Conservation (phyloP, 2,113 vertebrate genomes). For the Emydura subglobosa region DNA sequence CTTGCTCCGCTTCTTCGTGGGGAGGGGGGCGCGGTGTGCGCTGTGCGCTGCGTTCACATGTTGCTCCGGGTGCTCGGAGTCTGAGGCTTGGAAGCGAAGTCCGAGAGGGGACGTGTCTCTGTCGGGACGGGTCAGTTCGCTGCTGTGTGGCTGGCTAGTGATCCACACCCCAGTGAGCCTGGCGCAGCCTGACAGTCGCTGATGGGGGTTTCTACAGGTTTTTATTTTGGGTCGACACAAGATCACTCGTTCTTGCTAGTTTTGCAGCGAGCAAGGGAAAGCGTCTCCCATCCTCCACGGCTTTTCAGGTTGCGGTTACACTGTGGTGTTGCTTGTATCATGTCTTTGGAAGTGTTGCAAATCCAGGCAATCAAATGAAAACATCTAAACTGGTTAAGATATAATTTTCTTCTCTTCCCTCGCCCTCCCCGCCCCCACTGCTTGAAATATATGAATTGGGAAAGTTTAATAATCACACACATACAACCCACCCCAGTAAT, state of each 20-base stretch:
- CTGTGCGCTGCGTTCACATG: background rate
- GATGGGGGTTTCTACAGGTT: background rate
- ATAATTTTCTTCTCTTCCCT: background rate
- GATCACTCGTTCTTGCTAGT: background rate
- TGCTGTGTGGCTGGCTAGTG: background rate
- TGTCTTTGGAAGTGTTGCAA: background rate
- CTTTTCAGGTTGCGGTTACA: background rate
- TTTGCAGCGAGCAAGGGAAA: background rate
- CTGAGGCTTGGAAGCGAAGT: background rate
- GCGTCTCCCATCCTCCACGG: background rate
- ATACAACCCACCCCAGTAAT: background rate
- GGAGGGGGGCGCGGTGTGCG: no score
- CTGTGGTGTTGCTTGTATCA: background rate
- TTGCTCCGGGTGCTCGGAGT: no score
- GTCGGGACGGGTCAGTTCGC: background rate
- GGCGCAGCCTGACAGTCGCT: rapidly evolving
- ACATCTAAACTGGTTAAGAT: background rate
- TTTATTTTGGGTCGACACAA: no score
- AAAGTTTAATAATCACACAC: background rate
- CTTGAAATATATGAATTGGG: background rate
- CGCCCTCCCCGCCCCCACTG: background rate
- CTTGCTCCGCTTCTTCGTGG: no score
- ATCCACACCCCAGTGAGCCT: background rate
- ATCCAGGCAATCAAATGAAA: background rate
- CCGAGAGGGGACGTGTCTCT: background rate